Percentiles rank a stretch among this genome's conserved stretches.
phyloP scores from a whole-genome alignment of 92 coral and sea anemone genomes.

The Zoanthus sociatus region DNA sequence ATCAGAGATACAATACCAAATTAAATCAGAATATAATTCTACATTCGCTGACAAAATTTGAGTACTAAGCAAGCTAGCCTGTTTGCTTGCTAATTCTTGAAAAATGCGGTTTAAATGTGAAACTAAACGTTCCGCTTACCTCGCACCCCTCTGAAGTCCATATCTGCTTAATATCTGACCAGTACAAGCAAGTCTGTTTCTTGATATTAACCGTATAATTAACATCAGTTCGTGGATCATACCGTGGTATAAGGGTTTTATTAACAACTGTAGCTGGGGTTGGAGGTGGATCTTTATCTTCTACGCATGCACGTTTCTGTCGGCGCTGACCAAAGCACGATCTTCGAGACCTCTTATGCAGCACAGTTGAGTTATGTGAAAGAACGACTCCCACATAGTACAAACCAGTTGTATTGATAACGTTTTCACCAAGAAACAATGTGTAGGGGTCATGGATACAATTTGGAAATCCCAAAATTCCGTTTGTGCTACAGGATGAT shows the following conservation, averaged over 20 bases:
- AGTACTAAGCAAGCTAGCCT: no score
- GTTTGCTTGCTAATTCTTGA: no score
- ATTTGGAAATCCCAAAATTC: not conserved
- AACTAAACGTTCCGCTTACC: not conserved
- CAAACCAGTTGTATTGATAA: not conserved
- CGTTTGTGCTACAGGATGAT: not conserved
- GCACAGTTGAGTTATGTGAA: not conserved
- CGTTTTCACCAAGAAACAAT: not conserved
- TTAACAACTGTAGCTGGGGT: not conserved
- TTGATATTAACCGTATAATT: slow-evolving; percentile 7
- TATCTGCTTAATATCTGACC: slow-evolving; percentile 6
- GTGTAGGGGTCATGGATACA: slow-evolving; percentile 8
- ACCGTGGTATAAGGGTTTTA: slow-evolving; percentile 12
- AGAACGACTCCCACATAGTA: slow-evolving; percentile 1
- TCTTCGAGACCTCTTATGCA: not conserved
- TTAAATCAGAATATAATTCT: no score
- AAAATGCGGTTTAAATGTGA: no score
- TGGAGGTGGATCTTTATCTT: slow-evolving; percentile 32
- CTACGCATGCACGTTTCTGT: slow-evolving; percentile 38
- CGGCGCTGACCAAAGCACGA: slow-evolving; percentile 7
- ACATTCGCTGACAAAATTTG: no score
- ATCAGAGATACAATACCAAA: no score
- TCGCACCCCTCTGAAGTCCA: slow-evolving; percentile 32
- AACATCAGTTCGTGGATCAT: slow-evolving; percentile 27
- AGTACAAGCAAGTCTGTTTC: slow-evolving; percentile 2